Conservation (phyloP, 2,797 vertebrate species). For the Epinephelus malabaricus region DNA sequence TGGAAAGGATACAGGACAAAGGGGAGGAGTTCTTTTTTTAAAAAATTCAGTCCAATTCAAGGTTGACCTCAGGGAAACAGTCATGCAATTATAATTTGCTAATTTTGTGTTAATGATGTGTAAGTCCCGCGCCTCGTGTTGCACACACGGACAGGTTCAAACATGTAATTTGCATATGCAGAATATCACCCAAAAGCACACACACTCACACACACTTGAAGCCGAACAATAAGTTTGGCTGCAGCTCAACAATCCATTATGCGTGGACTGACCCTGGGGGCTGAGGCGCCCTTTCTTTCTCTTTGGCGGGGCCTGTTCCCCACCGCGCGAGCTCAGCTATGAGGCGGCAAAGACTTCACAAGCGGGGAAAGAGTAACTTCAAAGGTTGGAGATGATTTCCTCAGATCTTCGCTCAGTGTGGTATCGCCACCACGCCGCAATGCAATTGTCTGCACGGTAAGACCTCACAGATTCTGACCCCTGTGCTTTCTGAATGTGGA, state of each 20-base stretch:
- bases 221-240: slow-evolving; percentile 58
- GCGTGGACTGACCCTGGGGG: slow-evolving; percentile 57
- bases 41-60: slow-evolving; percentile 3
- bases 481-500: slow-evolving; percentile 14
- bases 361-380: slow-evolving; percentile 60
- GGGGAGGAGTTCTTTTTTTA: background rate
- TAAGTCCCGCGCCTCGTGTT: slow-evolving; percentile 1
- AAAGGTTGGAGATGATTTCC: slow-evolving; percentile 70
- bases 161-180: slow-evolving; percentile 27
- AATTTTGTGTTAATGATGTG: slow-evolving; percentile 44
- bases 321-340: slow-evolving; percentile 25
- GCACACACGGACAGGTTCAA: slow-evolving; percentile 17
- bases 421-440: slow-evolving; percentile 26
- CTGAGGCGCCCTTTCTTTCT: slow-evolving; percentile 56
- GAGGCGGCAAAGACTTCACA: slow-evolving; percentile 58
- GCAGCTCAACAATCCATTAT: slow-evolving; percentile 62
- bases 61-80: slow-evolving; percentile 39
- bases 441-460: slow-evolving; percentile 46
- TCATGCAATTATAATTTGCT: slow-evolving; percentile 13
- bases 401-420: slow-evolving; percentile 66
- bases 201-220: slow-evolving; percentile 7
- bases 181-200: slow-evolving; percentile 21
- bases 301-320: slow-evolving; percentile 38
- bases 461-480: slow-evolving; percentile 47
- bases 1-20: slow-evolving; percentile 16